Evolutionary conservation across 2,113 vertebrate species (phyloP).

Genomic region (Caretta caretta): DNA sequence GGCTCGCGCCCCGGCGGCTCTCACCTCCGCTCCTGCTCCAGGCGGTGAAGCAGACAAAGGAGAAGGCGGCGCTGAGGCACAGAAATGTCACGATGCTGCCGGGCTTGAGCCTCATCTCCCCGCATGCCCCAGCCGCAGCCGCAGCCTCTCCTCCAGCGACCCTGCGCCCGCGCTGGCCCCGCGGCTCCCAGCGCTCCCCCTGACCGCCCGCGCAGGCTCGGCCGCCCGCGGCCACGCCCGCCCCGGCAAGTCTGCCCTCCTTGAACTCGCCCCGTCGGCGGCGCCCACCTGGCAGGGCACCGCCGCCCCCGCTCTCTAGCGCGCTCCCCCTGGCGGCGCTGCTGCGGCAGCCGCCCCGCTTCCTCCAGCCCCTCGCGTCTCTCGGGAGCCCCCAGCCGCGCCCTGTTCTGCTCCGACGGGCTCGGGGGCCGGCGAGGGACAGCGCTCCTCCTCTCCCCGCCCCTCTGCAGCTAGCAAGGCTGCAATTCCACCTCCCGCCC

Average conservation of each 20-base stretch:
- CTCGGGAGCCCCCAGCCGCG: not conserved
- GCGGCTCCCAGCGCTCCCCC: not conserved
- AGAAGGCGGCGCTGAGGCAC: constrained; percentile 25
- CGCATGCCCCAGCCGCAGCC: too few species aligned
- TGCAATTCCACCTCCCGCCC: not conserved
- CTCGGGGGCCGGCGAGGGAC: too few species aligned
- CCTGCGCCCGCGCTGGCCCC: not conserved
- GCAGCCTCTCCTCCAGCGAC: too few species aligned
- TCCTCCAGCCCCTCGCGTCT: not conserved
- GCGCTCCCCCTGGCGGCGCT: not conserved
- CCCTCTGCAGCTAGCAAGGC: too few species aligned
- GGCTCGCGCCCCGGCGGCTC: not conserved
- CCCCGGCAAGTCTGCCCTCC: not conserved
- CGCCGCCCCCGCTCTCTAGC: too few species aligned
- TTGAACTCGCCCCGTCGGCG: too few species aligned
- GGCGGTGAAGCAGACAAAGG: constrained; percentile 30
- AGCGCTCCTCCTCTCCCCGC: too few species aligned
- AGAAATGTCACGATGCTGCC: not conserved
- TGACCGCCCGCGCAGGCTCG: not conserved
- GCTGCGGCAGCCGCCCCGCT: too few species aligned
- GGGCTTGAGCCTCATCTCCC: constrained; percentile 46
- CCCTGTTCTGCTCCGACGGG: not conserved
- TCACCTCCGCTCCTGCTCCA: constrained; percentile 30
- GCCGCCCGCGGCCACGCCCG: not conserved
- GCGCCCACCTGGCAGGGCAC: not conserved